Conservation (phyloP, 2,113 vertebrate genomes). For the Pygoscelis adeliae region DNA sequence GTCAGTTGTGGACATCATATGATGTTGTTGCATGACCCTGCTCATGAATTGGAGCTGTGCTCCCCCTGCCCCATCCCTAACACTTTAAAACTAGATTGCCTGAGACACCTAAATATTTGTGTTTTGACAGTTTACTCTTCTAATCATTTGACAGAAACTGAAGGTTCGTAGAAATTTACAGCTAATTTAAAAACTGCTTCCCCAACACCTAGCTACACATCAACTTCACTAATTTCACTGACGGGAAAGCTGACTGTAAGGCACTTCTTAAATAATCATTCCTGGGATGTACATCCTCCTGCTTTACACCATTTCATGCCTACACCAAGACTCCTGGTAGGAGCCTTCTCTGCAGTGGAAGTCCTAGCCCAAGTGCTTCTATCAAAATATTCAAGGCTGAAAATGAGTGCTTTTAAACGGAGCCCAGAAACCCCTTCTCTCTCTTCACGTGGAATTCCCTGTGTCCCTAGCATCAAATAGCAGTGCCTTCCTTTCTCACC, state of each 20-base stretch:
- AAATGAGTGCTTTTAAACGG: neutral
- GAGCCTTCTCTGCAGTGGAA: neutral
- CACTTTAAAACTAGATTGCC: neutral
- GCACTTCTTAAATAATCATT: neutral
- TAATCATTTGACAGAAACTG: neutral
- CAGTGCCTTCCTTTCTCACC: neutral
- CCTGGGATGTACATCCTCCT: neutral
- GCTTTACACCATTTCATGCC: neutral
- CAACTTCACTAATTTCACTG: neutral
- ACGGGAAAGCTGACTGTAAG: neutral
- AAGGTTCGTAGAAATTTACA: neutral
- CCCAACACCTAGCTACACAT: neutral
- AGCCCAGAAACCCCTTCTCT: neutral
- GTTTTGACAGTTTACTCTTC: neutral
- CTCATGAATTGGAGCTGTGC: neutral
- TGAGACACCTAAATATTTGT: neutral
- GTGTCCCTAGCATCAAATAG: neutral
- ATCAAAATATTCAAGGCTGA: neutral
- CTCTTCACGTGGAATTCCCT: neutral
- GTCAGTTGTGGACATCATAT: neutral
- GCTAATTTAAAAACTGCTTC: neutral
- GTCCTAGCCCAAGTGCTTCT: neutral
- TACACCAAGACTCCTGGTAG: neutral
- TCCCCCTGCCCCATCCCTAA: rapidly evolving
- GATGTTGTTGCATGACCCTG: neutral